Conservation (phyloP, 2,113 vertebrate genomes). For the Isichthys henryi region DNA sequence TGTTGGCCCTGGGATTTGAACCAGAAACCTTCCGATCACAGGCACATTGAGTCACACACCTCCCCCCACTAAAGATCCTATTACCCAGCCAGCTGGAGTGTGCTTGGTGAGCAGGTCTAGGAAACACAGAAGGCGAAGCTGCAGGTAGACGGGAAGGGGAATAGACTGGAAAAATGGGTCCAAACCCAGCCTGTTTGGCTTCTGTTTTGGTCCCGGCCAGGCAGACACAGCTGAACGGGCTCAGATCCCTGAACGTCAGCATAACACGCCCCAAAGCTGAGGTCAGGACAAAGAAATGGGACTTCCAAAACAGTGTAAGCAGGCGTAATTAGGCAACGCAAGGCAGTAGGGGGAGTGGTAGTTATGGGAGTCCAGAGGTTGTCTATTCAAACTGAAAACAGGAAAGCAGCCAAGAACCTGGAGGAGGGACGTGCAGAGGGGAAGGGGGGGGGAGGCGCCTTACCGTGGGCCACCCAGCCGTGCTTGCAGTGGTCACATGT, state of each 20-base stretch:
- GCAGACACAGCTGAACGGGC: background rate
- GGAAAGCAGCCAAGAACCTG: conserved; percentile 97
- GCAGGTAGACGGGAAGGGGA: conserved; percentile 74
- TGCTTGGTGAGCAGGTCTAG: background rate
- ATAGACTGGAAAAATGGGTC: conserved; percentile 97
- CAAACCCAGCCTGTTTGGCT: conserved; percentile 73
- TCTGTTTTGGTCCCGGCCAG: background rate
- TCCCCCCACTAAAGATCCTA: background rate
- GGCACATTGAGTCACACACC: background rate
- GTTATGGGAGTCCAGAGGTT: background rate
- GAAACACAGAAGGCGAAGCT: background rate
- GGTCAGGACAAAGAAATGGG: background rate
- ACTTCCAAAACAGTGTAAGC: background rate
- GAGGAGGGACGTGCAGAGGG: conserved; percentile 39
- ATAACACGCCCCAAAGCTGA: background rate
- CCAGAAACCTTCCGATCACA: background rate
- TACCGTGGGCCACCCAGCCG: conserved; percentile 82
- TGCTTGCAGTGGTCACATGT: conserved; percentile 82
- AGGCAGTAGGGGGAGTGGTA: background rate
- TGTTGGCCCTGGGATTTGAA: background rate
- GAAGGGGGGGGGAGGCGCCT: conserved; percentile 14
- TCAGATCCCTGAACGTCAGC: background rate
- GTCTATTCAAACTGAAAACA: conserved; percentile 49
- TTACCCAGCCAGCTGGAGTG: background rate
- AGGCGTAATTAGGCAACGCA: background rate